Evolutionary conservation across 1,140 invertebrate species (phyloP).

Genomic region (Procambarus clarkii): DNA sequence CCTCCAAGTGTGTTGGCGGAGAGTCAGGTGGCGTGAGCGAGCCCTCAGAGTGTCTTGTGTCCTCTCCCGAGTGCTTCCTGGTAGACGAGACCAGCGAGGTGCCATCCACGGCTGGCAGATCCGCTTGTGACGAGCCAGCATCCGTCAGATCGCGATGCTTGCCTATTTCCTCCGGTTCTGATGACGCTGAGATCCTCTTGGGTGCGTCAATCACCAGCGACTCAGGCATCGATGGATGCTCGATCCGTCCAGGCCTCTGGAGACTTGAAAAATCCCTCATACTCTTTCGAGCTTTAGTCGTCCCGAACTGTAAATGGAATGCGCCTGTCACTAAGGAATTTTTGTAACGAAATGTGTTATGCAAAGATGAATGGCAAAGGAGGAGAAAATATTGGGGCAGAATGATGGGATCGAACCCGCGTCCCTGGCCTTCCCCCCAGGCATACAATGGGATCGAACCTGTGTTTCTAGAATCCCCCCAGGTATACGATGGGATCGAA

Average conservation of each 20-base stretch:
- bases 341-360: no score
- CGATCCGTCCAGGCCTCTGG: background rate
- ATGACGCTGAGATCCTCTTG: background rate
- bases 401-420: no score
- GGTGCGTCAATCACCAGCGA: background rate
- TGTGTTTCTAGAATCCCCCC: no score
- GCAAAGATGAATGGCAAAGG: no score
- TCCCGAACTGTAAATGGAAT: slow-evolving; percentile 13
- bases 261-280: background rate
- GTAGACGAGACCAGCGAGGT: background rate
- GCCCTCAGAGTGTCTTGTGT: background rate
- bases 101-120: background rate
- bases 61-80: background rate
- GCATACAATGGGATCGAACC: no score
- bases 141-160: background rate
- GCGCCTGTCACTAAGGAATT: background rate
- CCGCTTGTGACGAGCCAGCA: background rate
- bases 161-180: background rate
- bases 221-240: background rate
- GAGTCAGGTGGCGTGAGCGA: slow-evolving; percentile 19
- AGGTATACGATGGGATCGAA: no score
- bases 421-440: no score
- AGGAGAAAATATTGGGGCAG: no score
- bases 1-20: background rate
- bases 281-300: background rate